Evolutionary conservation across 2,888 invertebrate genomes (phyloP).

Genomic region (Therioaphis trifolii): DNA sequence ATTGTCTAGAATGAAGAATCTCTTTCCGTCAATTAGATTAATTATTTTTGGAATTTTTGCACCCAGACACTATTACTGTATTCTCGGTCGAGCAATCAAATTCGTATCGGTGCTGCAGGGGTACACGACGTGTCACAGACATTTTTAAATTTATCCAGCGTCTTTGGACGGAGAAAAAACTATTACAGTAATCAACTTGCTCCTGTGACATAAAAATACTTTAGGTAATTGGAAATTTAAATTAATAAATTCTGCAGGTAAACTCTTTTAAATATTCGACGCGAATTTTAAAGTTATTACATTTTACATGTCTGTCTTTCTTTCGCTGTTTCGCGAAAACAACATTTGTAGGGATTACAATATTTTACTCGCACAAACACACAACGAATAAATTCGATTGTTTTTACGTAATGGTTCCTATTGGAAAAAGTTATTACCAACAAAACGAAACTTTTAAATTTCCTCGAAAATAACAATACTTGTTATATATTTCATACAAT

Average conservation of each 20-base stretch:
- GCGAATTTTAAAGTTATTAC: too few species aligned
- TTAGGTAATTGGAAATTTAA: background rate
- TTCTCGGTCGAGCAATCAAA: conserved; percentile 18
- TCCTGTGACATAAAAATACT: background rate
- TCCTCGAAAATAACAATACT: too few species aligned
- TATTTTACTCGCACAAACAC: too few species aligned
- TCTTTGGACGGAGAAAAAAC: background rate
- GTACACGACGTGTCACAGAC: background rate
- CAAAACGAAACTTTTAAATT: too few species aligned
- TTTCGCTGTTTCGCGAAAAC: too few species aligned
- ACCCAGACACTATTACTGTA: background rate
- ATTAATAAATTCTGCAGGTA: background rate
- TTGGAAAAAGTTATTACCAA: too few species aligned
- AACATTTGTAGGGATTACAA: too few species aligned
- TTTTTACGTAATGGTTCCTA: too few species aligned
- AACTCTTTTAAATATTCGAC: conserved; percentile 5
- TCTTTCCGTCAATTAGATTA: conserved; percentile 53
- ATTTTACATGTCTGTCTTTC: too few species aligned
- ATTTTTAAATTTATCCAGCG: background rate
- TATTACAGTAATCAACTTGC: background rate
- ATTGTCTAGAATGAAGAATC: conserved; percentile 7
- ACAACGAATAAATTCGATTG: too few species aligned
- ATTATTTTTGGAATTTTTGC: conserved; percentile 37
- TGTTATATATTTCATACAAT: too few species aligned
- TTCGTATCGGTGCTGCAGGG: background rate